These are phyloP conservation scores for Campopleginae sp. DNA, from an alignment of 2,888 invertebrate species.

Conservation along the genomic window DNA sequence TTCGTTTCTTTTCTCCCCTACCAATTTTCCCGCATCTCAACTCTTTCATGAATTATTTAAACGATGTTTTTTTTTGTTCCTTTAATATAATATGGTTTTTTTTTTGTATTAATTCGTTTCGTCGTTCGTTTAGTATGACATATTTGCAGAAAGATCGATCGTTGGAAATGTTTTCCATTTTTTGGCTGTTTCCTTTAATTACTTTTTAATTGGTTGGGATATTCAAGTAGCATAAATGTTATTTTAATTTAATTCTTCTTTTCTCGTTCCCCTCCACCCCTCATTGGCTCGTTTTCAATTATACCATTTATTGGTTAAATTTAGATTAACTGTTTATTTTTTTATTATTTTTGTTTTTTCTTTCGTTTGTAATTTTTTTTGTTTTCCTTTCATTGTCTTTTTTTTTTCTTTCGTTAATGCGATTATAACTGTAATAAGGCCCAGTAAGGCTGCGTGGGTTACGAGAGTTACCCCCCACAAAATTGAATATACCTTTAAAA, in stretches of 20 bases:
- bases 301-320: slow-evolving; percentile 64
- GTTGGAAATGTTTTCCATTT: slow-evolving; percentile 36
- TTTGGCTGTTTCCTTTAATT: slow-evolving; percentile 69
- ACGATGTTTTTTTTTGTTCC: slow-evolving; percentile 15
- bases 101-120: slow-evolving; percentile 30
- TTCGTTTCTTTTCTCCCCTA: slow-evolving; percentile 58
- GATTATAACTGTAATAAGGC: slow-evolving; percentile 84
- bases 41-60: slow-evolving; percentile 42
- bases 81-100: slow-evolving; percentile 40
- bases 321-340: slow-evolving; percentile 63
- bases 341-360: slow-evolving; percentile 70
- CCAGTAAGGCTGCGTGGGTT: slow-evolving; percentile 84
- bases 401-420: slow-evolving; percentile 79
- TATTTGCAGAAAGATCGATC: slow-evolving; percentile 60
- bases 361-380: slow-evolving; percentile 58
- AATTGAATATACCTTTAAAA: slow-evolving; percentile 79
- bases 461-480: slow-evolving; percentile 76
- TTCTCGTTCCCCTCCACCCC: slow-evolving; percentile 54
- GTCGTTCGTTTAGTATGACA: slow-evolving; percentile 50
- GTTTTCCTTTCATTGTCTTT: slow-evolving; percentile 48
- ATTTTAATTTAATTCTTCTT: slow-evolving; percentile 62
- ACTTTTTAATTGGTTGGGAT: slow-evolving; percentile 73
- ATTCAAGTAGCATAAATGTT: slow-evolving; percentile 79
- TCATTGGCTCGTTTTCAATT: slow-evolving; percentile 59
- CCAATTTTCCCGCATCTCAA: slow-evolving; percentile 49